These are phyloP conservation scores for Aquatica leii DNA, from an alignment of 2,888 invertebrate species.

Conservation along the genomic window DNA sequence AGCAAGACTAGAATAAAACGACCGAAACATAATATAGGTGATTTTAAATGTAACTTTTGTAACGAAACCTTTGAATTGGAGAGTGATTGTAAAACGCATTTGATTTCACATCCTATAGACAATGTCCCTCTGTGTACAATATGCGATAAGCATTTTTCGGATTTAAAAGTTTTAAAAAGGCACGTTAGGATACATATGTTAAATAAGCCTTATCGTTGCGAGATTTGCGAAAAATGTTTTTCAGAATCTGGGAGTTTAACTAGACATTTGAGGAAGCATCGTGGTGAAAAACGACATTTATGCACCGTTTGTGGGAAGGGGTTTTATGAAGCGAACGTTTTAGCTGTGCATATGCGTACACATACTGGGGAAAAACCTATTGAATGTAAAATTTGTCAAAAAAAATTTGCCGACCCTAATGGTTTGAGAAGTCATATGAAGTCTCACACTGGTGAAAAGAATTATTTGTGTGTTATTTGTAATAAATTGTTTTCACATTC, in stretches of 20 bases:
- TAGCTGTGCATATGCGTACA: slow-evolving; percentile 52
- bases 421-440: slow-evolving; percentile 52
- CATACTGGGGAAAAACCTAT: slow-evolving; percentile 56
- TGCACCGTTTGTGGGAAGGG: slow-evolving; percentile 54
- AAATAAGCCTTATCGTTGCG: slow-evolving; percentile 52
- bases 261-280: slow-evolving; percentile 52
- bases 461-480: slow-evolving; percentile 50
- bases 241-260: slow-evolving; percentile 54
- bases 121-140: slow-evolving; percentile 48
- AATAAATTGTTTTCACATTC: slow-evolving; percentile 53
- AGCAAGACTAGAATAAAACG: not conserved
- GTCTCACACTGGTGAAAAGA: slow-evolving; percentile 53
- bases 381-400: slow-evolving; percentile 49
- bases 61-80: slow-evolving; percentile 48
- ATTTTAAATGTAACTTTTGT: slow-evolving; percentile 46
- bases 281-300: slow-evolving; percentile 54
- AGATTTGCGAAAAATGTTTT: slow-evolving; percentile 50
- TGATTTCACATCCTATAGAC: slow-evolving; percentile 50
- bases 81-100: slow-evolving; percentile 50
- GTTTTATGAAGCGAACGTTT: slow-evolving; percentile 55
- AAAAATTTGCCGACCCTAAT: slow-evolving; percentile 53
- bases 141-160: slow-evolving; percentile 51
- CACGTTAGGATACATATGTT: slow-evolving; percentile 53
- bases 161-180: slow-evolving; percentile 50
- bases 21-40: too few relatives aligned